These are phyloP conservation scores for Cactoblastis cactorum DNA, from an alignment of 2,888 invertebrate genomes.

Conservation along the genomic window DNA sequence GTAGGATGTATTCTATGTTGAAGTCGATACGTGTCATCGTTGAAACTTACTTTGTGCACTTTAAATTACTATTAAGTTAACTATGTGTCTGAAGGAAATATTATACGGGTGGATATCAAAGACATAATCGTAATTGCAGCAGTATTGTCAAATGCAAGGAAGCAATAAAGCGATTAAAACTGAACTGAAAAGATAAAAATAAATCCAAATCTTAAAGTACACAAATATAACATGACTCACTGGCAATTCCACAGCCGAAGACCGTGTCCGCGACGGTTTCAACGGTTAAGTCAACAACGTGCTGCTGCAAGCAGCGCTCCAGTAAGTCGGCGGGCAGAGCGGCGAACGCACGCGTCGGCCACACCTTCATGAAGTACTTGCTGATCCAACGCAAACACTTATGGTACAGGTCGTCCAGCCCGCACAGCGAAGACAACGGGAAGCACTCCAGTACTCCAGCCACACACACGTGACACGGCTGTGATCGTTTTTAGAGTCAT, in stretches of 20 bases:
- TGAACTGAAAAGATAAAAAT: no score
- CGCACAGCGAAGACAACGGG: constrained; percentile 90
- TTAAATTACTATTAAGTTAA: no score
- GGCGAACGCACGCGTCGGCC: constrained; percentile 95
- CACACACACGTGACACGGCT: constrained; percentile 94
- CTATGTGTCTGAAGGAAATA: no score
- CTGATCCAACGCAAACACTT: constrained; percentile 94
- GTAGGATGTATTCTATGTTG: no score
- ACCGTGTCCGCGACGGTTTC: constrained; percentile 91
- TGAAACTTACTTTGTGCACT: no score
- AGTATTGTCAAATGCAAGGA: no score
- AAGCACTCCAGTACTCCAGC: constrained; percentile 93
- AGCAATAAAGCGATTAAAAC: no score
- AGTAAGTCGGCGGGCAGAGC: constrained; percentile 89
- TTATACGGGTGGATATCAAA: no score
- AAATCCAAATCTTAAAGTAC: neutral
- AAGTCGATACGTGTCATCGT: no score
- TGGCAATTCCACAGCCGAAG: constrained; percentile 86
- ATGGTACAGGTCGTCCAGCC: constrained; percentile 91
- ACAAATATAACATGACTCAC: constrained; percentile 62
- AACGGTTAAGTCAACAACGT: constrained; percentile 86
- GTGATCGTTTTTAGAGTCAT: constrained; percentile 32
- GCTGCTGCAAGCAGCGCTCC: constrained; percentile 91
- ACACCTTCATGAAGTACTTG: constrained; percentile 89
- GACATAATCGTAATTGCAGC: no score